A percentile compares a stretch with the other conserved stretches of the same genome.
These are phyloP conservation scores for Dynastes maya DNA, from an alignment of 2,888 invertebrate genomes.

Conservation along the genomic window DNA sequence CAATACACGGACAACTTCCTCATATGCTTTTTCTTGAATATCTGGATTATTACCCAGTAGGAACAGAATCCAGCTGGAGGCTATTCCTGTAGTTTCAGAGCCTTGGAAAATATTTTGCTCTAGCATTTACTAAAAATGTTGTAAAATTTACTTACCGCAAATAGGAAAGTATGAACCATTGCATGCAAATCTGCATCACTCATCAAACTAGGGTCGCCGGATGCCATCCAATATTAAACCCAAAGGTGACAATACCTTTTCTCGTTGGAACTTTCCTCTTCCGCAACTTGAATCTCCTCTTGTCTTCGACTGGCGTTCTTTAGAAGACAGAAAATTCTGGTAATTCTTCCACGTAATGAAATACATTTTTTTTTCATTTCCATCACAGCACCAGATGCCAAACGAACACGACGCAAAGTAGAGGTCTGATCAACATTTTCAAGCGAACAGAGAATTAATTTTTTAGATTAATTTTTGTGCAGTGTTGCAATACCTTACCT, in stretches of 20 bases:
- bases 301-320: conserved; percentile 28
- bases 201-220: conserved; percentile 49
- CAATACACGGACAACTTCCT: conserved; percentile 72
- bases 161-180: conserved; percentile 66
- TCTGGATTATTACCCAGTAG: conserved; percentile 61
- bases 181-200: conserved; percentile 61
- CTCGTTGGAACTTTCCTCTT: conserved; percentile 36
- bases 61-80: conserved; percentile 62
- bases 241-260: conserved; percentile 58
- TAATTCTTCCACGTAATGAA: conserved; percentile 40
- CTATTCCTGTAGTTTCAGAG: conserved; percentile 64
- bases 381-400: conserved; percentile 34
- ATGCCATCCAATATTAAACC: conserved; percentile 61
- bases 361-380: conserved; percentile 46
- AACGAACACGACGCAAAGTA: neutral
- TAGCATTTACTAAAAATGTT: too few species aligned
- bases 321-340: conserved; percentile 37
- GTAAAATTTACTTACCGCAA: conserved; percentile 21
- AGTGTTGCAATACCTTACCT: too few species aligned
- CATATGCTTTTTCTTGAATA: conserved; percentile 68
- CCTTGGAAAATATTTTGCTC: conserved; percentile 61
- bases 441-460: too few species aligned
- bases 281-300: neutral
- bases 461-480: too few species aligned
- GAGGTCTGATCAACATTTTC: conserved; percentile 31